A percentile compares a stretch with the other conserved stretches of the same genome.
Evolutionary conservation across 2,797 vertebrate species (phyloP).

Genomic region (Gallinago nigripennis): DNA sequence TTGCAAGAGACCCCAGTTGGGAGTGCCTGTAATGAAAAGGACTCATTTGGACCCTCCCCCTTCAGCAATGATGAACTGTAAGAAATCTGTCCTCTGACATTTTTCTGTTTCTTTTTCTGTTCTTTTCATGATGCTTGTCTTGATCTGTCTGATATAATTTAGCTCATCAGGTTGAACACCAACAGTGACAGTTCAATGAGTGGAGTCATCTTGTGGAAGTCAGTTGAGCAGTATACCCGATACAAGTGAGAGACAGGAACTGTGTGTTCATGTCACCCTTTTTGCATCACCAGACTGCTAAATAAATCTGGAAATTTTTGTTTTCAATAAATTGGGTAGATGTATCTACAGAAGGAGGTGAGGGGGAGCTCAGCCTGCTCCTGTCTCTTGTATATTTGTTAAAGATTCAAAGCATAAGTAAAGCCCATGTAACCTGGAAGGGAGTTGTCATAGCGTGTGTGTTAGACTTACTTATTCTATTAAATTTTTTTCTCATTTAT

Average conservation of each 20-base stretch:
- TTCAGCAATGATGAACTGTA: not conserved
- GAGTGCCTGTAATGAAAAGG: not conserved
- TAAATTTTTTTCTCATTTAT: not conserved
- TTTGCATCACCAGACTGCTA: not conserved
- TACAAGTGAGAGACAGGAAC: not conserved
- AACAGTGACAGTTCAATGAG: not conserved
- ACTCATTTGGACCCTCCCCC: not conserved
- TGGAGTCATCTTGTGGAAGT: not conserved
- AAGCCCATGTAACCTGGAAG: not conserved
- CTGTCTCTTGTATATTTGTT: not conserved
- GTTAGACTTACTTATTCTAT: not conserved
- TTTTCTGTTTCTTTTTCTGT: not conserved
- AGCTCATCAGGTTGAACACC: not conserved
- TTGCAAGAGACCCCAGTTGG: not conserved
- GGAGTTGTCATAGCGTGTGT: not conserved
- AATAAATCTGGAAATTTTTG: not conserved
- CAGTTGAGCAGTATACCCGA: not conserved
- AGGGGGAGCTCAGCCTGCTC: not conserved
- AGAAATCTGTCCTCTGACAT: not conserved
- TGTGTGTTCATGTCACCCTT: not conserved
- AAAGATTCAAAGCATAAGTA: not conserved
- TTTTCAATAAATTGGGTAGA: not conserved
- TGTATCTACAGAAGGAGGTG: rapidly evolving
- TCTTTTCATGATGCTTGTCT: not conserved
- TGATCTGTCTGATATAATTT: not conserved